Conservation (phyloP, 2,888 invertebrate species). For the Cryptocephalus moraei region DNA sequence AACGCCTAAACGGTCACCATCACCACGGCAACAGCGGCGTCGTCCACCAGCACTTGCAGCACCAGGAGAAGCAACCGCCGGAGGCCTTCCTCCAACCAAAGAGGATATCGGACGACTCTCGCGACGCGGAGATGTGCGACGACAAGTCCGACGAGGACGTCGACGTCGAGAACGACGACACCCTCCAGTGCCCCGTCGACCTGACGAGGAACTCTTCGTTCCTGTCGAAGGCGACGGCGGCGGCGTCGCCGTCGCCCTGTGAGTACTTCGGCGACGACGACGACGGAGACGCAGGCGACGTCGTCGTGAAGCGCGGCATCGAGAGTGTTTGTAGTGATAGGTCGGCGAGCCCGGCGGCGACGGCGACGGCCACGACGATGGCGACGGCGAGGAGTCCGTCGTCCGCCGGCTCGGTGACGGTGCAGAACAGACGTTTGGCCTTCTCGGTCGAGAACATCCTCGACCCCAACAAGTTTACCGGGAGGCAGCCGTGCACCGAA, state of each 20-base stretch:
- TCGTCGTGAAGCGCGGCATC: slow-evolving; percentile 27
- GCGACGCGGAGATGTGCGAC: slow-evolving; percentile 35
- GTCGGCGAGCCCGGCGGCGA: slow-evolving; percentile 31
- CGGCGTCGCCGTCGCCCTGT: slow-evolving; percentile 19
- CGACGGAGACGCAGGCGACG: slow-evolving; percentile 23
- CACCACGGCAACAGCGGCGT: slow-evolving; percentile 5
- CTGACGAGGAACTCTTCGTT: slow-evolving; percentile 35
- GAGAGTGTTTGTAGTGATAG: slow-evolving; percentile 41
- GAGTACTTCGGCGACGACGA: slow-evolving; percentile 28
- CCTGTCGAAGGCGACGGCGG: slow-evolving; percentile 26
- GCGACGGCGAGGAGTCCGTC: neutral
- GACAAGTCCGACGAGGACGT: slow-evolving; percentile 33
- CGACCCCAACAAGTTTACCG: slow-evolving; percentile 85
- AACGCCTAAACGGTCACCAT: slow-evolving; percentile 32
- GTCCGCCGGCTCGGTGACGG: slow-evolving; percentile 37
- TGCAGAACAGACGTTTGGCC: slow-evolving; percentile 58
- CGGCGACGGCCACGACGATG: neutral
- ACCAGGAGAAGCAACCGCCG: slow-evolving; percentile 10
- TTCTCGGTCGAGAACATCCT: slow-evolving; percentile 87
- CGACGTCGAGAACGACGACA: slow-evolving; percentile 37
- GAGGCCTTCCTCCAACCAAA: neutral
- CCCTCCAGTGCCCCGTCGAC: slow-evolving; percentile 36
- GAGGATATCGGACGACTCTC: slow-evolving; percentile 32
- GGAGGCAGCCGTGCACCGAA: slow-evolving; percentile 42
- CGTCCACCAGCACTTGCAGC: slow-evolving; percentile 14